Evolutionary conservation across 2,888 invertebrate species (phyloP), one percentile per base, ranked within the genome.

Genomic region (Subacronicta megacephala): DNA sequence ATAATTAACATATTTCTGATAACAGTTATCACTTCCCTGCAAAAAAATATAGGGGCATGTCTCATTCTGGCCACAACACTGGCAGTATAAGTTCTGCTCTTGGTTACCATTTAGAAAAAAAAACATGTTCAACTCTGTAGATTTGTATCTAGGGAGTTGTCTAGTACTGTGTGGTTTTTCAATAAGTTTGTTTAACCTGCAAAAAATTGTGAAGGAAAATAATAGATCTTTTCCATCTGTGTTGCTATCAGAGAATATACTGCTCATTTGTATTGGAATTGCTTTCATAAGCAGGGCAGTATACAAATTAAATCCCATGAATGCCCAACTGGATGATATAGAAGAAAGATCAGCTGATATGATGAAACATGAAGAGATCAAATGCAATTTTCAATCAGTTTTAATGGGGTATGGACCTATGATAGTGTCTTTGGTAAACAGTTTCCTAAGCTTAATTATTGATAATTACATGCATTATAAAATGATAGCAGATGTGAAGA

Each of bases 401-500:
- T 62, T 94, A 13, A 77, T 89, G 65, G 87, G 87, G 37, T 94
- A 91, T 15, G 92, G 93, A 36, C 93, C 93, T 1, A 60, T 91
- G 13, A 83, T 93, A 18, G 77, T 91, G 23, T 89, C 94, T 4
- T 72, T 93, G 37, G 90, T 93, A 0, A 94, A 94, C 62, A 93
- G 93, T 64, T 94, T 94, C 64, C 33, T 92, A 9, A 90, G 85
- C 47, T 77, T 93, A 1, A 75, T 93, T 0, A 90, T 94, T 53
- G 90, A 93, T 54, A 93, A 93, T 71, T 93, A 92, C 54, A 84
- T 93, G 87, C 91, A 93, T 72, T 93, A 92, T 63, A 87, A 72
- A 77, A 87, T 90, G 80, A 58, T 92, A 29, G 68, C 75, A 12
- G 83, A 87, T 26, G 77, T 79, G 0, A 86, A 88, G 53, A 75